Evolutionary conservation across 64 coral and sea anemone species (phyloP), one percentile per base, ranked within the genome.

Genomic region (Astreopora myriophthalma): DNA sequence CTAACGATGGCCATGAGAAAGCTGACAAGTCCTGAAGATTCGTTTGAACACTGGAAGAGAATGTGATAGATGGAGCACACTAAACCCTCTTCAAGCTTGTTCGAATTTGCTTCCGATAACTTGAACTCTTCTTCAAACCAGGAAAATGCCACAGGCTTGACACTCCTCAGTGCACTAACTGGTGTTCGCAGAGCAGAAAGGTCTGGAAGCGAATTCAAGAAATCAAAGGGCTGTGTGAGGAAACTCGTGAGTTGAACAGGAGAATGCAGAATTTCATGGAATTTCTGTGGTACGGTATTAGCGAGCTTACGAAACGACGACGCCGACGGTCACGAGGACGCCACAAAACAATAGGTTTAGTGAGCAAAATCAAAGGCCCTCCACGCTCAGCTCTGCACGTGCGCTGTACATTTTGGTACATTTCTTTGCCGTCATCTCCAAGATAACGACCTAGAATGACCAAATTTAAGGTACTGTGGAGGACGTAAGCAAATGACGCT

Each of bases 1-100:
- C 92, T 94, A 8, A 98, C 90, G 23, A 98, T 90, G 40, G 93
- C 96, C 73, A 98, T 84, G 6, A 98, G 72, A 13, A 93, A 98
- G 34, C 62, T 98, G 14, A 92, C 91, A 2, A 98, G 85, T 13
- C 89, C 89, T 25, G 79, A 24, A 20, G 86, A 89, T 35, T 95
- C 85, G 17, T 38, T 39, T 39, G 93, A 85, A 57, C 72, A 92
- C 24, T 98, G 86, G 70, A 89, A 90, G 40, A 98, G 79, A 63
- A 98, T 68, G 89, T 92, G 80, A 63, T 98, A 98, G 2, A 98
- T 42, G 14, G 96, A 93, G 1, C 61, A 55, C 57, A 98, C 96
- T 17, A 98, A 44, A n/a, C 87, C 91, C 5, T 63, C 42, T n/a
- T 58, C 68, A 20, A 79, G 62, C 16, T 61, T 85, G 23, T 52